Evolutionary conservation across 2,113 vertebrate genomes (phyloP), one percentile per base, ranked within the genome.

Genomic region (Tragulus kanchil): DNA sequence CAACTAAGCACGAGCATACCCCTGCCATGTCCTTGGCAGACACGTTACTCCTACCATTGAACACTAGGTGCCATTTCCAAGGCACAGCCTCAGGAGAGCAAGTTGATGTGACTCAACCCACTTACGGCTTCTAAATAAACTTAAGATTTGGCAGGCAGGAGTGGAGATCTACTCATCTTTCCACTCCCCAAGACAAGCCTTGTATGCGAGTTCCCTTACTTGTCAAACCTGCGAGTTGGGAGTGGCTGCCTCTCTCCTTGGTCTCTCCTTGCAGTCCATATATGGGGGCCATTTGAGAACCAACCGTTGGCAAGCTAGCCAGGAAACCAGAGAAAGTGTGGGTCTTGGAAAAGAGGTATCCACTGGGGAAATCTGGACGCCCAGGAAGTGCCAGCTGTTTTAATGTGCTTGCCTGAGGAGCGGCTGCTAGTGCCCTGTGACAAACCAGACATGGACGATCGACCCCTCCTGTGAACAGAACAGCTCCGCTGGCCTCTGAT

Each of bases 371-470:
- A 83, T 45, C 36, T 81, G 54, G 78, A 83, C 21, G 16, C 14
- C 36, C 36, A 0, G 7, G 23, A n/a, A 75, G 19, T 16, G 71
- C 26, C 58, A 42, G 56, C 42, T 77, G 26, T 42, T 77, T 11
- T n/a, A 89, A 75, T 1, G 4, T 15, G 7, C 12, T 62, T 61
- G 28, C 45, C 48, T n/a, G 86, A 75, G 3, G 15, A 48, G 15
- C 36, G 3, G 31, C n/a, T 15, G 0, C 0, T 25, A 23, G 11
- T 14, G 11, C 19, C 11, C 11, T 58, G 78, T 50, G 56, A 25
- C 78, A 14, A 23, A 23, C 77, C 12, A 48, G 12, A 21, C 9
- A 5, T 0, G 0, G 16, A 61, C 3, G 8, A 5, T 26, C 36
- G 42, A 23, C 5, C 28, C 31, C 31, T 25, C 15, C 42, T 62